phyloP scores from a whole-genome alignment of 2,797 vertebrate genomes.

The Ateles fusciceps region DNA sequence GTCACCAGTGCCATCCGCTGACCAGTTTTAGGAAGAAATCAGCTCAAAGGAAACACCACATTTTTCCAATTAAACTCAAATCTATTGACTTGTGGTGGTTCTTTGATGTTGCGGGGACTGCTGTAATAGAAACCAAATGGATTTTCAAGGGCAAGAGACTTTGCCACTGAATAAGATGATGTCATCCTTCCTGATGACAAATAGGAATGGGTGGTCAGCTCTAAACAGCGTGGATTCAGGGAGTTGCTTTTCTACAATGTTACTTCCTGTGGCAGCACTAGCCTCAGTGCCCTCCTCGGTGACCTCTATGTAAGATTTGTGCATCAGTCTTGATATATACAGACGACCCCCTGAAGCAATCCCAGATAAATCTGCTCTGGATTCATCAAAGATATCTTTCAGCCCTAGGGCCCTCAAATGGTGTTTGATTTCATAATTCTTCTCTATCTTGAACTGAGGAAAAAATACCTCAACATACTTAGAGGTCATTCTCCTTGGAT shows the following conservation, averaged over 20 bases:
- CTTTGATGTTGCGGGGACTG: not conserved
- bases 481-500: constrained; percentile 53
- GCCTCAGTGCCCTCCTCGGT: constrained; percentile 92
- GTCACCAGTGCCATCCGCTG: not conserved
- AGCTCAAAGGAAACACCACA: not conserved
- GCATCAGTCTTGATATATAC: constrained; percentile 89
- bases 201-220: constrained; percentile 83
- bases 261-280: constrained; percentile 84
- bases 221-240: constrained; percentile 74
- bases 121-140: not conserved
- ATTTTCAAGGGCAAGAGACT: constrained; percentile 82
- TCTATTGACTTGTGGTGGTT: not conserved
- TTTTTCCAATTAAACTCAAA: not conserved
- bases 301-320: constrained; percentile 92
- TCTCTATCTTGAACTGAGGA: constrained; percentile 78
- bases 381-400: constrained; percentile 86
- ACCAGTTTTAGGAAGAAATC: not conserved
- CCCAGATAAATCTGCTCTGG: constrained; percentile 88
- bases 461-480: constrained; percentile 72
- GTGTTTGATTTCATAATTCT: constrained; percentile 58
- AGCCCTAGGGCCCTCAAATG: constrained; percentile 83
- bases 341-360: constrained; percentile 88
- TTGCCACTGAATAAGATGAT: constrained; percentile 82
- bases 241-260: constrained; percentile 75
- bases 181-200: constrained; percentile 78